phyloP scores from a whole-genome alignment of 2,888 invertebrate genomes.

The Pinctada fucata region DNA sequence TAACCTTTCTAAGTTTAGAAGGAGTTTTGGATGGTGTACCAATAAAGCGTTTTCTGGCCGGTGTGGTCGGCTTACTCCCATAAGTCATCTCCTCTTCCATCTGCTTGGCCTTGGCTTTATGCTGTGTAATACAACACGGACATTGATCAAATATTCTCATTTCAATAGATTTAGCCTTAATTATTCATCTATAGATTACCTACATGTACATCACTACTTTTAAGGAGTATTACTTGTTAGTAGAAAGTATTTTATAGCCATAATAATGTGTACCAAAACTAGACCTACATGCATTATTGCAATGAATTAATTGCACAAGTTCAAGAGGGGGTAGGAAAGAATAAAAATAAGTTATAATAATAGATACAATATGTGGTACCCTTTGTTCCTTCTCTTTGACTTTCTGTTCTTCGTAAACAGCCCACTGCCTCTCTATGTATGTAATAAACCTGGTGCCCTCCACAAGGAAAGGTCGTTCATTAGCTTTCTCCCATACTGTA shows the following conservation, averaged over 20 bases:
- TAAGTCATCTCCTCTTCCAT: slow-evolving; percentile 74
- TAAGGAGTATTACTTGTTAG: too few species aligned
- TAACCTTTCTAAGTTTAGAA: slow-evolving; percentile 72
- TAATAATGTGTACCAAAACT: too few species aligned
- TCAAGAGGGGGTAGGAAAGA: too few species aligned
- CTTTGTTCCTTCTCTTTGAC: slow-evolving; percentile 72
- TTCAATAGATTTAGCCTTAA: too few species aligned
- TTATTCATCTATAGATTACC: too few species aligned
- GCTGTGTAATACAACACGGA: slow-evolving; percentile 49
- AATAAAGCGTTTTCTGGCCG: slow-evolving; percentile 64
- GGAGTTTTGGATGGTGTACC: slow-evolving; percentile 62
- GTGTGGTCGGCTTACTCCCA: slow-evolving; percentile 72
- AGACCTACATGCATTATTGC: too few species aligned
- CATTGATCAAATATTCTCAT: too few species aligned
- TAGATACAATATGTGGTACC: slow-evolving; percentile 50
- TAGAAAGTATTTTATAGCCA: too few species aligned
- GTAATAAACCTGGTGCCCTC: slow-evolving; percentile 68
- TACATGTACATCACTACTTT: too few species aligned
- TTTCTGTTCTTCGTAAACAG: slow-evolving; percentile 66
- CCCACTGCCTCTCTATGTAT: slow-evolving; percentile 70
- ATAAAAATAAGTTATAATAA: too few species aligned
- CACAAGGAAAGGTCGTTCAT: slow-evolving; percentile 67
- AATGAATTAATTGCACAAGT: too few species aligned
- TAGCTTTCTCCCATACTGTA: slow-evolving; percentile 68
- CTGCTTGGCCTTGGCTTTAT: slow-evolving; percentile 66